phyloP scores from a whole-genome alignment of 2,888 invertebrate genomes.

The Apamea epomidion region DNA sequence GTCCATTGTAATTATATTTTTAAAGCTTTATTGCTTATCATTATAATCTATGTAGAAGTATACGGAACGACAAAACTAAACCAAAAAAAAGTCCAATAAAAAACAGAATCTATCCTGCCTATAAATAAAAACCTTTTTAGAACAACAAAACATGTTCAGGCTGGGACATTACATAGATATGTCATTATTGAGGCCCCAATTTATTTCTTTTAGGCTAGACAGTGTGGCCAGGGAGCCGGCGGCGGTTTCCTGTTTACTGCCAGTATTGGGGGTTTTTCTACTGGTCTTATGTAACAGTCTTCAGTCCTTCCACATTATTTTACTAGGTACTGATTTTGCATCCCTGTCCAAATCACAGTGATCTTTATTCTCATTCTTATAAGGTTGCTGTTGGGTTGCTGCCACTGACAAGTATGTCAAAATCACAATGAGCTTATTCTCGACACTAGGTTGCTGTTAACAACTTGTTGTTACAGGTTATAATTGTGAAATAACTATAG shows the following conservation, averaged over 20 bases:
- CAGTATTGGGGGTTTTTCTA: background rate
- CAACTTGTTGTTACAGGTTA: background rate
- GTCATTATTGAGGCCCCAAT: conserved; percentile 16
- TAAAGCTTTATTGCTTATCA: background rate
- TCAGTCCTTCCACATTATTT: background rate
- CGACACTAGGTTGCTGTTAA: background rate
- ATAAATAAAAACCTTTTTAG: conserved; percentile 5
- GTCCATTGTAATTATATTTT: background rate
- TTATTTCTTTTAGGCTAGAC: conserved; percentile 39
- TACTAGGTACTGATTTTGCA: background rate
- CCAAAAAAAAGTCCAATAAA: background rate
- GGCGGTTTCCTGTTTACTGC: conserved; percentile 44
- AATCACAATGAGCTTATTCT: background rate
- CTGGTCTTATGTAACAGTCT: conserved; percentile 4
- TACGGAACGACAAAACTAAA: background rate
- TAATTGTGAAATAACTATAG: background rate
- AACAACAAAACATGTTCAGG: conserved; percentile 9
- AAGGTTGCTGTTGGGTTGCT: no score
- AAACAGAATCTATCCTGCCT: background rate
- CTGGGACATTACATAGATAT: conserved; percentile 18
- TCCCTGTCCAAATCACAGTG: background rate
- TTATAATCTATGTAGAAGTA: background rate
- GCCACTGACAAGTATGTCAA: no score
- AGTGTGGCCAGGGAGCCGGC: conserved; percentile 21
- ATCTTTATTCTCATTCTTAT: background rate